These are phyloP conservation scores for Phocoena phocoena DNA, from an alignment of 2,113 vertebrate species.

Conservation along the genomic window DNA sequence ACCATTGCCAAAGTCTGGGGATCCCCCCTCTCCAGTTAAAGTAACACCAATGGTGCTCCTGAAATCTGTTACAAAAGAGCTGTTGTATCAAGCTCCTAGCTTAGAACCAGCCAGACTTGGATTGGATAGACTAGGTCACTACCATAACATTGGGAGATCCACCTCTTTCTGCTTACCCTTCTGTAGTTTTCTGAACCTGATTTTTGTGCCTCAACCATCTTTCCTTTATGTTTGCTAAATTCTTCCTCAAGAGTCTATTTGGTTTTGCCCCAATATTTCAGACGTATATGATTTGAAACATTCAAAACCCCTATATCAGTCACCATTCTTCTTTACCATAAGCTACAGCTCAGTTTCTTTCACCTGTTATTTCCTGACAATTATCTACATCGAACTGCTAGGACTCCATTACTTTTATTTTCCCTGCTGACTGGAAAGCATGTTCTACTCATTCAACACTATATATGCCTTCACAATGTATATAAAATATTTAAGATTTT, in stretches of 20 bases:
- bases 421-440: not conserved
- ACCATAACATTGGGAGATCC: rapidly evolving
- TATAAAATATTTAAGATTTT: not conserved
- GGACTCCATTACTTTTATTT: not conserved
- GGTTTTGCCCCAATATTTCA: not conserved
- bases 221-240: not conserved
- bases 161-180: not conserved
- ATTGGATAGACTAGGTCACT: not conserved
- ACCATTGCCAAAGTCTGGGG: not conserved
- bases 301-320: not conserved
- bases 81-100: too few relatives aligned
- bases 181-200: not conserved
- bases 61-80: not conserved
- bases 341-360: not conserved
- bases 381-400: not conserved
- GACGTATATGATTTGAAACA: not conserved
- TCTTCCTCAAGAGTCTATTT: not conserved
- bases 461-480: not conserved
- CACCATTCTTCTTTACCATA: not conserved
- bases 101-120: not conserved
- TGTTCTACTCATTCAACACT: not conserved
- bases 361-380: not conserved
- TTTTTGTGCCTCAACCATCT: not conserved
- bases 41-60: rapidly evolving
- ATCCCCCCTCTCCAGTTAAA: not conserved